Percentiles rank a stretch among this genome's conserved stretches.
Evolutionary conservation across 2,888 invertebrate genomes (phyloP).

Genomic region (Heliconius aoede): DNA sequence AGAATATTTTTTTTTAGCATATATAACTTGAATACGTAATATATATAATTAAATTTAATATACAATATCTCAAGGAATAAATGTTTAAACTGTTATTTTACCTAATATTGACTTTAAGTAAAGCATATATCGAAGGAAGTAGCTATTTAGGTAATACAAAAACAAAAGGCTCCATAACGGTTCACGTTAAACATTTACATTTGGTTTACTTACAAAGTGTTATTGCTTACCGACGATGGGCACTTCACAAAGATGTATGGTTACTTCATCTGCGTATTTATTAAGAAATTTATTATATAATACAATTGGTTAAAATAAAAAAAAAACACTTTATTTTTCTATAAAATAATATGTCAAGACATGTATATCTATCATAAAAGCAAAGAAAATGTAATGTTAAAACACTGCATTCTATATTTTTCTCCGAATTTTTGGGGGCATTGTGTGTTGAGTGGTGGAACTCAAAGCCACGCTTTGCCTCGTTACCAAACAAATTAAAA

Average conservation of each 20-base stretch:
- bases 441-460: no score
- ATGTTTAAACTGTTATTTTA: neutral
- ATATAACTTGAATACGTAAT: no score
- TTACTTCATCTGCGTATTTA: neutral
- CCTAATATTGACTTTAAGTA: neutral
- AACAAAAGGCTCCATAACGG: conserved; percentile 3
- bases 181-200: conserved; percentile 22
- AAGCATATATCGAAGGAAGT: neutral
- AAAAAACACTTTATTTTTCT: neutral
- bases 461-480: no score
- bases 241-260: conserved; percentile 1
- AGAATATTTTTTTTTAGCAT: no score
- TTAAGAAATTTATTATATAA: conserved; percentile 15
- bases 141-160: conserved; percentile 17
- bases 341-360: neutral
- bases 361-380: neutral
- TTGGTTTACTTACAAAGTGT: conserved; percentile 26
- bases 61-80: neutral
- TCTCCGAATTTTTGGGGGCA: no score
- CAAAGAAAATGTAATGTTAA: no score
- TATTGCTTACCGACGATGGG: conserved; percentile 15
- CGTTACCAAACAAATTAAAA: no score
- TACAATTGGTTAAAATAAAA: neutral
- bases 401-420: no score
- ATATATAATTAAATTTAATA: no score